phyloP scores from a whole-genome alignment of 2,113 vertebrate genomes.

The Sardina pilchardus region DNA sequence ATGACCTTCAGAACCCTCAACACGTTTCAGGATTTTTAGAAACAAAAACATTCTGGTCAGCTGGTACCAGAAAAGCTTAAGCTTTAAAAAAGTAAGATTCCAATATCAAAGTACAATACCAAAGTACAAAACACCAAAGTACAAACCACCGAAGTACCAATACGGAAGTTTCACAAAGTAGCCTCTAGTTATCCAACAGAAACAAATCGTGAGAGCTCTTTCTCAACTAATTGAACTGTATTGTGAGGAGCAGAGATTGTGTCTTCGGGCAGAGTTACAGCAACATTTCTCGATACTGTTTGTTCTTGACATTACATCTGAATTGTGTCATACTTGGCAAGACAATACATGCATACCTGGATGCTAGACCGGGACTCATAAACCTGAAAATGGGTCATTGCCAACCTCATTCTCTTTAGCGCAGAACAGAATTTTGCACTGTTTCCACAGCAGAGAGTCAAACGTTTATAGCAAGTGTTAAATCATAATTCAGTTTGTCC shows the following conservation, averaged over 20 bases:
- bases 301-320: neutral
- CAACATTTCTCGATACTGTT: neutral
- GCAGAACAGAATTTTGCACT: neutral
- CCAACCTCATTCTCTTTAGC: neutral
- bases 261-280: neutral
- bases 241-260: neutral
- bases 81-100: neutral
- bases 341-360: neutral
- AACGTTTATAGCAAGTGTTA: neutral
- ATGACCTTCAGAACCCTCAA: neutral
- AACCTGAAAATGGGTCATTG: neutral
- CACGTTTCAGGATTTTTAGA: neutral
- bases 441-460: neutral
- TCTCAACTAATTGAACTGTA: neutral
- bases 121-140: too few species aligned
- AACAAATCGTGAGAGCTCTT: neutral
- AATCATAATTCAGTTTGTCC: neutral
- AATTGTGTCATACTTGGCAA: neutral
- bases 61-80: neutral
- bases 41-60: neutral
- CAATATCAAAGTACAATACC: too few species aligned
- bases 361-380: neutral
- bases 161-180: neutral
- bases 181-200: too few species aligned
- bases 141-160: too few species aligned